Evolutionary conservation across 2,113 vertebrate species (phyloP), one percentile per base, ranked within the genome.

Genomic region (Ceuthmochares aereus): DNA sequence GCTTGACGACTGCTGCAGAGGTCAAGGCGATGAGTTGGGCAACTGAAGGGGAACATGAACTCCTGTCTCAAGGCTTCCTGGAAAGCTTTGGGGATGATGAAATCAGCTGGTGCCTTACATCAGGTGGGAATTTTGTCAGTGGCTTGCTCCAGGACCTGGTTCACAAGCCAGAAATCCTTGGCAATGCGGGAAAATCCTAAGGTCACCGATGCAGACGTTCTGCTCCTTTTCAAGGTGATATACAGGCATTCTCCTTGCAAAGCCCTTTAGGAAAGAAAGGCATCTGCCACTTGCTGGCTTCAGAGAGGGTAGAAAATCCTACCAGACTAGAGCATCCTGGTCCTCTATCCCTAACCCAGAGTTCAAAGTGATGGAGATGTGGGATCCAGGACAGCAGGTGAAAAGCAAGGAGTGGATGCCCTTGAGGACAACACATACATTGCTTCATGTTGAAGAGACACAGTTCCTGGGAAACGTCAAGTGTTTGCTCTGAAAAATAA

Each of bases 121-220:
- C 70, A n/a, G 56, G 75, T 13, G 47, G 73, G 75, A 79, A 83
- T 6, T 29, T 72, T 95, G 62, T 54, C 32, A 54, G 10, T 29
- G 26, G 4, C 16, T 83, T 54, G 26, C 16, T 58, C 22, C 2
- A 0, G 36, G 40, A 83, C 5, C 42, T 72, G 34, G 12, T 59
- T 77, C 51, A 55, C 9, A 55, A 52, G 25, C 45, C 47, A 78
- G 55, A 92, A 89, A 69, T 23, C 42, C n/a, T 8, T 5, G 13
- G n/a, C 0, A 0, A 36, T 16, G 22, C 23, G 32, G 27, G 67
- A 19, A 79, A 85, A 2, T 26, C n/a, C 43, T 16, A 12, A 19
- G 8, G 36, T 9, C 1, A 4, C 19, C 1, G 0, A 29, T 43
- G 29, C 17, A 26, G 23, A 27, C 0, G 1, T 47, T 20, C 4